Base-by-base conservation (phyloP, 2,888 invertebrate species). In the Cyrtodaria siliqua region DNA sequence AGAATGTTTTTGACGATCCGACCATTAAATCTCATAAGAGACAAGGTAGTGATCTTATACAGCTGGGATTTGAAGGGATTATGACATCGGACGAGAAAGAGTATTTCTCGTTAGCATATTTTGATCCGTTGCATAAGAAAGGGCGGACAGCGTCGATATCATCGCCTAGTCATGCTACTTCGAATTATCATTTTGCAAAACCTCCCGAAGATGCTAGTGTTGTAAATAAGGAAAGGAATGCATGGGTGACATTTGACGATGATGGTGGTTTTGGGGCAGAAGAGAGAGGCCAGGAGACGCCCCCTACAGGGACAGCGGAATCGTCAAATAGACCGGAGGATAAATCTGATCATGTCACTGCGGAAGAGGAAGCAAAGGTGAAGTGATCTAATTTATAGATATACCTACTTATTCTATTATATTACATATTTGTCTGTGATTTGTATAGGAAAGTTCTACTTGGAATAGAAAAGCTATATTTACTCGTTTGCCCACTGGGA, bases 41-140 rank as follows among this genome's bases (percentile, higher is more conserved):
- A 27, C 77, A 71, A 52, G 77, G 60, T 24, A 81, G 68, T 75
- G 86, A 89, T 64, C 76, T 89, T n/a, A 89, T 90, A 38, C 76
- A 87, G 55, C 66, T 85, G 26, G 81, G 81, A 24, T 81, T 81
- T 75, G 81, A 81, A 55, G 72, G 71, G 20, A 38, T 71, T 57
- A 56, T 68, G 69, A 79, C 78, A 9, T 67, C 81, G 27, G 85
- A 83, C 44, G 87, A 87, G 26, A 87, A 87, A 26, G 90, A 90
- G 47, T 90, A 90, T 76, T 83, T 90, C n/a, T 86, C 89, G 8
- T 62, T 90, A 52, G 86, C 87, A 40, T 87, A 82, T 55, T 90
- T 90, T 84, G 90, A 90, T 64, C 90, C 90, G 1, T 57, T 90
- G n/a, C 88, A 88, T 68, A 70, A 73, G 47, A 83, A 85, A 60